Percentiles rank a stretch among this genome's conserved stretches.
Evolutionary conservation across 2,797 vertebrate genomes (phyloP).

Genomic region (Artibeus jamaicensis): DNA sequence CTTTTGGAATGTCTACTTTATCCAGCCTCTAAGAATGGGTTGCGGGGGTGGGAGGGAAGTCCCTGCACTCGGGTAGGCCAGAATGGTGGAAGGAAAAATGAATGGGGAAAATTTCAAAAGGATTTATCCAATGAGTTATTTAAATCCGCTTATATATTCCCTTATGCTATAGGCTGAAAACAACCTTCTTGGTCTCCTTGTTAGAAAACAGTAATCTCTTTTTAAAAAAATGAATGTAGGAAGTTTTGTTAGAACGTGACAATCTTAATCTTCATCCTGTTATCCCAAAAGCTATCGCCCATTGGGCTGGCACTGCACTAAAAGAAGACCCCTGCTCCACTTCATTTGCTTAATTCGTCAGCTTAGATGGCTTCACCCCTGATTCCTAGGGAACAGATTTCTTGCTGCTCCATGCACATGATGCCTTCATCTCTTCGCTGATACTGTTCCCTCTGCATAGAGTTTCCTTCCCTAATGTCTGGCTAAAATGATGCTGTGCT

Average conservation of each 20-base stretch:
- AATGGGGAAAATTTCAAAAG: constrained; percentile 51
- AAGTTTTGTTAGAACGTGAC: constrained; percentile 67
- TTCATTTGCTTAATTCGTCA: neutral
- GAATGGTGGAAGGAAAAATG: constrained; percentile 6
- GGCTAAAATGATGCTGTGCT: neutral
- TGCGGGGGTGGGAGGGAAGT: no score
- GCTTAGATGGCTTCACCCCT: neutral
- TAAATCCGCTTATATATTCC: constrained; percentile 46
- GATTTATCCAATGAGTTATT: constrained; percentile 45
- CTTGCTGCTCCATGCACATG: neutral
- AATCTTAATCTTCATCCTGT: neutral
- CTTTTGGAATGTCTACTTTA: constrained; percentile 27
- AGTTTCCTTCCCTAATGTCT: neutral
- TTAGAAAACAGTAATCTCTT: constrained; percentile 33
- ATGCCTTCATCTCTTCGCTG: neutral
- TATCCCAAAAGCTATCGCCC: neutral
- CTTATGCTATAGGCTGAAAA: constrained; percentile 56
- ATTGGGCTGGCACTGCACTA: neutral
- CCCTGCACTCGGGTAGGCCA: neutral
- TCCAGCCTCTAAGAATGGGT: constrained; percentile 8
- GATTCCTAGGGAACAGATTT: neutral
- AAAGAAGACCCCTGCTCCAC: neutral
- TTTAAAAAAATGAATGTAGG: neutral
- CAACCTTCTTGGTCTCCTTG: constrained; percentile 53
- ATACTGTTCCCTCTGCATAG: neutral